Evolutionary conservation across 2,797 vertebrate species (phyloP), one percentile per base, ranked within the genome.

Genomic region (Rousettus madagascariensis): DNA sequence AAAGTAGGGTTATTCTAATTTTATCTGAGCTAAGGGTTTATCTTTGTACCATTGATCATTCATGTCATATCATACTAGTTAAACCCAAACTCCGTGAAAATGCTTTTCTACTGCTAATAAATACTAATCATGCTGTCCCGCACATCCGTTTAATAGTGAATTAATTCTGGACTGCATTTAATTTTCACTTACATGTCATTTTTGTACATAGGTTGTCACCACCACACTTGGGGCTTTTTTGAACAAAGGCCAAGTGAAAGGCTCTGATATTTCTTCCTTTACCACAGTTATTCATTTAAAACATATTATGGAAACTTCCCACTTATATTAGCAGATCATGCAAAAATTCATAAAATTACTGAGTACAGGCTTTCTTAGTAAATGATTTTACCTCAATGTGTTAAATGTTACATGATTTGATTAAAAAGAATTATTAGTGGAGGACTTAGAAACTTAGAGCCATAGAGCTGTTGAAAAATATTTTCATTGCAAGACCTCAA

Each of bases 371-470:
- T 96, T 95, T 85, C 30, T 30, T 92, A 15, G 15, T 33, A 87
- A 86, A 61, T 61, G 26, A 82, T 59, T 87, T 92, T 89, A 91
- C 17, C 19, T 24, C 6, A 43, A 0, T 43, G 13, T 74, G 30
- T 93, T 87, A 94, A 93, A 59, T 86, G 2, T 86, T 78, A 68
- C 10, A n/a, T 82, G 55, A 84, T 78, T 95, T 74, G 68, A 66
- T 94, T 95, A 84, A 68, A 71, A 80, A 93, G n/a, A 65, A 8
- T 88, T 91, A 72, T 51, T 59, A 82, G 15, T 61, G 43, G n/a
- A 24, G 90, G 51, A 17, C 41, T 74, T 88, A 89, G 78, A 68
- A 93, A 88, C 49, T 71, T 53, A 51, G 46, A 24, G 38, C 59
- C 79, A 51, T 68, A n/a, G 30, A 82, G 26, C 20, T 79, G 4